Conservation (phyloP, 2,113 vertebrate species). For the Coptodon bakossiorum region DNA sequence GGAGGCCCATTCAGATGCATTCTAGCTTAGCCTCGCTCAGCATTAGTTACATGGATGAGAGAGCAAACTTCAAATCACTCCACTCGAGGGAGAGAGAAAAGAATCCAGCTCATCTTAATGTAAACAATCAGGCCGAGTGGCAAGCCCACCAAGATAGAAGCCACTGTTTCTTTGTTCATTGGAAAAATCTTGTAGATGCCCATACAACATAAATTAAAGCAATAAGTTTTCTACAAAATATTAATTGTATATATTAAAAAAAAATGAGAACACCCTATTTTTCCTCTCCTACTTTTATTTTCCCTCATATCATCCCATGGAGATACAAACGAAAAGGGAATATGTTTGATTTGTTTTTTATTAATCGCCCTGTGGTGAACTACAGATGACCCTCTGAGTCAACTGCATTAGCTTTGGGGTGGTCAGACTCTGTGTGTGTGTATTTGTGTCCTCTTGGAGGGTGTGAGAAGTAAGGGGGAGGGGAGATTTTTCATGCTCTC, state of each 20-base stretch:
- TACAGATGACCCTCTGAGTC: conserved; percentile 68
- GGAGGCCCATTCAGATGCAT: conserved; percentile 52
- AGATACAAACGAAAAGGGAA: conserved; percentile 29
- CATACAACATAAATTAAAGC: neutral
- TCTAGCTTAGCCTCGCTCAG: conserved; percentile 44
- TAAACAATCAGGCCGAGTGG: conserved; percentile 42
- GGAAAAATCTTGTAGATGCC: neutral
- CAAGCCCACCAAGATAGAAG: conserved; percentile 37
- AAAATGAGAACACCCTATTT: neutral
- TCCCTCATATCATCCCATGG: neutral
- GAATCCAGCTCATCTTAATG: conserved; percentile 54
- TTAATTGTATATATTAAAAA: neutral
- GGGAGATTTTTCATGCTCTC: conserved; percentile 53
- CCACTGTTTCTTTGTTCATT: neutral
- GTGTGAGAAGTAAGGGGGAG: neutral
- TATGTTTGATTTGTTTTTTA: conserved; percentile 40
- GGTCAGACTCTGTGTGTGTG: conserved; percentile 38
- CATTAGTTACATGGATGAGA: conserved; percentile 58
- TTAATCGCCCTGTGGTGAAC: conserved; percentile 68
- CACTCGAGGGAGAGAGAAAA: conserved; percentile 5
- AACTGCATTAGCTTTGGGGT: conserved; percentile 71
- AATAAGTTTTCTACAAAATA: neutral
- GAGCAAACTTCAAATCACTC: conserved; percentile 46
- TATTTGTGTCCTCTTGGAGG: neutral
- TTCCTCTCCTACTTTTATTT: neutral